phyloP scores from a whole-genome alignment of 2,113 vertebrate species.

The Xenus cinereus region DNA sequence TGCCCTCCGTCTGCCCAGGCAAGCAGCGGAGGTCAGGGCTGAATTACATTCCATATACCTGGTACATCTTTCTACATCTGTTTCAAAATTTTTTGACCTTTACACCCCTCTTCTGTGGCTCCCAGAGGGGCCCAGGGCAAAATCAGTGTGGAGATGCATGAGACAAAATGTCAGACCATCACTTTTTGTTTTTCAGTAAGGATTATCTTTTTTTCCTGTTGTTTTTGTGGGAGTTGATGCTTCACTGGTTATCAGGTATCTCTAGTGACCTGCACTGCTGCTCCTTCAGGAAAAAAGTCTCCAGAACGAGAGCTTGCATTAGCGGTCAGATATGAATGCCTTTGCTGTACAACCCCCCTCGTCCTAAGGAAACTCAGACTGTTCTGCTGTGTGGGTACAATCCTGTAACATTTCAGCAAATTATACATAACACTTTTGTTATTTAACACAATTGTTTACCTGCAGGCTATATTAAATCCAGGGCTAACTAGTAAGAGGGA shows the following conservation, averaged over 20 bases:
- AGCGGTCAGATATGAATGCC: background rate
- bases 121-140: background rate
- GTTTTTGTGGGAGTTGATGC: slow-evolving; percentile 32
- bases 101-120: background rate
- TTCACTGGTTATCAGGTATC: slow-evolving; percentile 32
- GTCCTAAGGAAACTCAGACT: background rate
- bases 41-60: background rate
- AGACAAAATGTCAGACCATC: background rate
- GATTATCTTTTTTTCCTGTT: background rate
- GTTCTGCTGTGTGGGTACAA: background rate
- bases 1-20: background rate
- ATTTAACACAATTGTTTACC: slow-evolving; percentile 27
- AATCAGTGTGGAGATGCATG: background rate
- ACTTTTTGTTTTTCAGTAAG: background rate
- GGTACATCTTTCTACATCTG: background rate
- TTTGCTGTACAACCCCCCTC: background rate
- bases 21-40: accelerated
- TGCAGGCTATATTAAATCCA: slow-evolving; percentile 46
- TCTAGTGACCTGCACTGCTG: background rate
- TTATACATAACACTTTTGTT: slow-evolving; percentile 20
- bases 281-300: background rate
- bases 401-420: background rate
- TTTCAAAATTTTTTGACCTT: background rate
- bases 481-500: slow-evolving; percentile 33
- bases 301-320: background rate